These are phyloP conservation scores for Leucoptera coffeella DNA, from an alignment of 2,888 invertebrate genomes.

Conservation along the genomic window DNA sequence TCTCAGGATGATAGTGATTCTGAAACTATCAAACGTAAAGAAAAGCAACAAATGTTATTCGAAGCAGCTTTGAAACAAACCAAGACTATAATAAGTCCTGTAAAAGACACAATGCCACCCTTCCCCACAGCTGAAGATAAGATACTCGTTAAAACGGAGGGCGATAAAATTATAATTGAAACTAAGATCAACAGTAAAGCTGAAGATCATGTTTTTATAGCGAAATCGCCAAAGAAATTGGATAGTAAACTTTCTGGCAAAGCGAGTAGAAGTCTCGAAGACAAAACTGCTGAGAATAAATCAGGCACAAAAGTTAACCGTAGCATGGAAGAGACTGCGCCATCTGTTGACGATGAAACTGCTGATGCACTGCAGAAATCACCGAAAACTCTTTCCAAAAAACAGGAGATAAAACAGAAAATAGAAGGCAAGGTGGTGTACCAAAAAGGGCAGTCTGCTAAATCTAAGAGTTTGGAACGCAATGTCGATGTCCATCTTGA, in stretches of 20 bases:
- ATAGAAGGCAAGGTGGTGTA: constrained; percentile 60
- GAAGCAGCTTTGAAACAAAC: constrained; percentile 72
- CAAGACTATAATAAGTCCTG: constrained; percentile 66
- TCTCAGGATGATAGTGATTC: constrained; percentile 69
- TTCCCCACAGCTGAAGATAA: constrained; percentile 70
- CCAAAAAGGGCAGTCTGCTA: constrained; percentile 49
- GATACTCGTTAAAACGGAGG: constrained; percentile 65
- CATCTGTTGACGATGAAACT: constrained; percentile 39
- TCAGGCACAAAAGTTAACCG: constrained; percentile 52
- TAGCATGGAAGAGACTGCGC: constrained; percentile 23
- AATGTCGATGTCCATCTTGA: constrained; percentile 55
- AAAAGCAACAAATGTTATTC: constrained; percentile 68
- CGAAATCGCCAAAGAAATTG: constrained; percentile 66
- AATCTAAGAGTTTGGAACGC: constrained; percentile 63
- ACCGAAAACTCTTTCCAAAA: constrained; percentile 52
- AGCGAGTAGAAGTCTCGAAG: constrained; percentile 58
- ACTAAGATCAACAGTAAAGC: constrained; percentile 69
- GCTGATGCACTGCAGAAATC: constrained; percentile 51
- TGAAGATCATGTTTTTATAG: constrained; percentile 70
- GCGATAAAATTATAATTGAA: constrained; percentile 63
- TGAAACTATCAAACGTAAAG: constrained; percentile 65
- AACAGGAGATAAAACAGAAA: constrained; percentile 57
- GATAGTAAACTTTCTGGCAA: constrained; percentile 56
- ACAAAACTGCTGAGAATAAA: constrained; percentile 47
- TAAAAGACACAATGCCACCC: constrained; percentile 63